These are phyloP conservation scores for Brachypodius melanocephalos DNA, from an alignment of 2,113 vertebrate genomes.

Conservation along the genomic window DNA sequence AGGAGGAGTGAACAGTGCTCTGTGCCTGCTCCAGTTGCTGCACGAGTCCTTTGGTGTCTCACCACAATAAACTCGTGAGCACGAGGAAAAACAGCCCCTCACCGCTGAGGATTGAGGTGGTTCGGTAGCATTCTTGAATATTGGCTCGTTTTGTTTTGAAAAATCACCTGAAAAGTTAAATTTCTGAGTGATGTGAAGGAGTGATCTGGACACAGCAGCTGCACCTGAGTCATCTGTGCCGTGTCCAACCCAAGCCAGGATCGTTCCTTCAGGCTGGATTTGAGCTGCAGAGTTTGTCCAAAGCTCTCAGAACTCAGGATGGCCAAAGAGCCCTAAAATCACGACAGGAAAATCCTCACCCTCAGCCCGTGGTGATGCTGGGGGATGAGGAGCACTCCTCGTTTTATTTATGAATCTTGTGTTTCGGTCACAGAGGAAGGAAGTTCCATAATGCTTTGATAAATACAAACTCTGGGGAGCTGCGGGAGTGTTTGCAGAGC, in stretches of 20 bases:
- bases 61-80: fast-evolving
- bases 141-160: not conserved
- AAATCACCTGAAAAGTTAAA: not conserved
- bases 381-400: not conserved
- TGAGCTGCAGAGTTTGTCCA: not conserved
- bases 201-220: not conserved
- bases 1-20: not conserved
- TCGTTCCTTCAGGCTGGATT: not conserved
- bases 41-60: not conserved
- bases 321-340: not conserved
- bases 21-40: not conserved
- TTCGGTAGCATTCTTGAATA: fast-evolving
- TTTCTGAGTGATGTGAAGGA: not conserved
- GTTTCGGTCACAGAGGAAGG: not conserved
- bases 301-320: not conserved
- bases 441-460: not conserved
- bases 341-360: not conserved
- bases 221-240: fast-evolving
- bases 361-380: not conserved
- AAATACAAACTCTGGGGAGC: not conserved
- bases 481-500: not conserved
- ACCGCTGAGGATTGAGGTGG: fast-evolving
- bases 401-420: not conserved
- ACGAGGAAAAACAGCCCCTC: not conserved
- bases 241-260: not conserved